These are phyloP conservation scores for Ochropleura plecta DNA, from an alignment of 2,888 invertebrate species.

Conservation along the genomic window DNA sequence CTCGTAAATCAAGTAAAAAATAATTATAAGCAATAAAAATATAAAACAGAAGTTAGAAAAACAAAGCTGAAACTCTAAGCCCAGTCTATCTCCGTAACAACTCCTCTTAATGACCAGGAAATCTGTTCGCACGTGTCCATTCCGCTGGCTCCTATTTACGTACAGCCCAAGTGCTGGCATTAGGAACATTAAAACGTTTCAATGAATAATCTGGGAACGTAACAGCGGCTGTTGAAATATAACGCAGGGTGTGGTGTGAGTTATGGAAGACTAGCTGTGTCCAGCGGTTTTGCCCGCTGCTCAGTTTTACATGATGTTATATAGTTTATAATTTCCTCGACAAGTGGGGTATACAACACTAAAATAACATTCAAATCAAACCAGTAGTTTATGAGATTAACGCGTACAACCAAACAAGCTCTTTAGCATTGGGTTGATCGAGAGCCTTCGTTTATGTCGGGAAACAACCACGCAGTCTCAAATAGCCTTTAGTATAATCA, in stretches of 20 bases:
- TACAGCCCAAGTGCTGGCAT: conserved; percentile 66
- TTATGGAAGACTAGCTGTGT: background rate
- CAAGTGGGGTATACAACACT: too few relatives aligned
- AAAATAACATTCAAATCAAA: too few relatives aligned
- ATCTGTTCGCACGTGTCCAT: conserved; percentile 57
- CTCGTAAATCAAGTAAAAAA: background rate
- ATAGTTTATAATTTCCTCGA: too few relatives aligned
- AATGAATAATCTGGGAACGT: conserved; percentile 74
- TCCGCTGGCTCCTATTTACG: conserved; percentile 65
- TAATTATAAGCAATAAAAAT: background rate
- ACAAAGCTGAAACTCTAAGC: background rate
- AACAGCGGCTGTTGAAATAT: conserved; percentile 69
- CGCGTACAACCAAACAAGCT: too few relatives aligned
- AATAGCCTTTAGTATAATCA: too few relatives aligned
- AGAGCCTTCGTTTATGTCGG: too few relatives aligned
- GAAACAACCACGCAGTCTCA: too few relatives aligned
- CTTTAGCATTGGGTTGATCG: too few relatives aligned
- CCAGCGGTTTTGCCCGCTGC: too few relatives aligned
- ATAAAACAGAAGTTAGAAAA: background rate
- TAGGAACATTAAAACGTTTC: conserved; percentile 71
- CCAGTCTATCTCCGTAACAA: conserved; percentile 22
- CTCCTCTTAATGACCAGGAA: conserved; percentile 51
- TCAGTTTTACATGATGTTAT: too few relatives aligned
- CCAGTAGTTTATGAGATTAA: too few relatives aligned
- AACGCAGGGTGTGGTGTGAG: conserved; percentile 46